Conservation (phyloP, 1,140 invertebrate genomes). For the Centruroides vittatus region DNA sequence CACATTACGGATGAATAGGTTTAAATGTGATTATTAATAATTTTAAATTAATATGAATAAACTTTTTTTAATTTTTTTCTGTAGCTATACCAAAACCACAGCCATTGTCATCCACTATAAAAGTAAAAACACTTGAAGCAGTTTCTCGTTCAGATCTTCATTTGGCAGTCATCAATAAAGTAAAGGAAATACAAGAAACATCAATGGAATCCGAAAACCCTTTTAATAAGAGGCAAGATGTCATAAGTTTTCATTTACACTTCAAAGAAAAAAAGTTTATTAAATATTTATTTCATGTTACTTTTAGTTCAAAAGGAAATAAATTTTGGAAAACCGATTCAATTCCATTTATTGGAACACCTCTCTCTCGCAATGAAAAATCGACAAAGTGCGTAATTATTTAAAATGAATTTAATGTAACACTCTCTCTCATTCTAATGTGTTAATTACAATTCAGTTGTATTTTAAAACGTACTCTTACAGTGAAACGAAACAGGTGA, state of each 20-base stretch:
- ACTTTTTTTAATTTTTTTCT: neutral
- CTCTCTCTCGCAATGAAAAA: neutral
- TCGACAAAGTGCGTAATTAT: neutral
- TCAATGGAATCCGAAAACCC: neutral
- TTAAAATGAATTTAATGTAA: neutral
- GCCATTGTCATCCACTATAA: slow-evolving; percentile 26
- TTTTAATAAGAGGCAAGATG: neutral
- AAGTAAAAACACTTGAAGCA: no score
- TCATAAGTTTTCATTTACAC: neutral
- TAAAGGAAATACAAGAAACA: neutral
- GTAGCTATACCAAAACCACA: slow-evolving; percentile 21
- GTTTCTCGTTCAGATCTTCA: slow-evolving; percentile 15
- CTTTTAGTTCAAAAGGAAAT: neutral
- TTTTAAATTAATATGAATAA: slow-evolving; percentile 3
- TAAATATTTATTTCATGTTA: neutral
- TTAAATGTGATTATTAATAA: neutral
- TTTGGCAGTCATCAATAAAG: neutral
- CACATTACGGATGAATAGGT: no score
- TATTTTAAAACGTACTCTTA: neutral
- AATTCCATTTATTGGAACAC: slow-evolving; percentile 7
- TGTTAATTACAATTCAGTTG: no score
- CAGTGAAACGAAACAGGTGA: neutral
- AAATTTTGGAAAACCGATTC: neutral
- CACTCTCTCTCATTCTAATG: no score
- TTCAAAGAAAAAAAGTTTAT: neutral